Evolutionary conservation across 1,140 invertebrate genomes (phyloP), one percentile per base, ranked within the genome.

Genomic region (Drosophila nigrodunni): DNA sequence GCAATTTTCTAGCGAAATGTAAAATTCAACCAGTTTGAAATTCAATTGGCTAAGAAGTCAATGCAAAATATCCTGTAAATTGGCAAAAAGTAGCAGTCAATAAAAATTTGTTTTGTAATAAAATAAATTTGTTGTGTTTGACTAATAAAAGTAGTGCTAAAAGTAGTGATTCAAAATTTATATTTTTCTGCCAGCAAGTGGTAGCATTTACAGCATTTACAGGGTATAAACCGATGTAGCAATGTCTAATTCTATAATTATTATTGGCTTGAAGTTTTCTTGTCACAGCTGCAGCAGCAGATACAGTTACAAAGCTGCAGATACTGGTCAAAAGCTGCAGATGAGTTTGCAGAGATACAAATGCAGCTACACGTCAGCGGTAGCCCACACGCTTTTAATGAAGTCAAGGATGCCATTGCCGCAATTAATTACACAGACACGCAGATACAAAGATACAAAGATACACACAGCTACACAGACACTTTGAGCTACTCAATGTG

Each of bases 331-430:
- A 46, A 54, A 46, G n/a, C n/a, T 37, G 46, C 49, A 65, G 68
- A 55, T 73, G 18, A 21, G 18, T 21, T 21, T 21, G 18, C 18
- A 49, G 44, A 72, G n/a, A 65, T 64, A 18, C 41, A 13, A 34
- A 35, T 9, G 21, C 64, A 39, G 50, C 50, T 21, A 44, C 50
- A 66, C 39, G 34, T 66, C 50, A 50, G 55, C 44, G 13, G 44
- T 34, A 15, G 34, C 39, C 65, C 39, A 59, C 60, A 61, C 43
- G 73, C 49, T 54, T 82, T 71, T 81, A 89, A 89, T 78, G 86
- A 89, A 89, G 85, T 89, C 85, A 89, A 89, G 85, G 85, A 89
- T 86, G 82, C 74, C 78, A 89, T 85, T 86, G 86, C 81, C 57
- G 85, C 61, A 75, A 78, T 21, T 6, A 30, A 30, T 5, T 30